Evolutionary conservation across 2,888 invertebrate species (phyloP).

Genomic region (Apeira syringaria): DNA sequence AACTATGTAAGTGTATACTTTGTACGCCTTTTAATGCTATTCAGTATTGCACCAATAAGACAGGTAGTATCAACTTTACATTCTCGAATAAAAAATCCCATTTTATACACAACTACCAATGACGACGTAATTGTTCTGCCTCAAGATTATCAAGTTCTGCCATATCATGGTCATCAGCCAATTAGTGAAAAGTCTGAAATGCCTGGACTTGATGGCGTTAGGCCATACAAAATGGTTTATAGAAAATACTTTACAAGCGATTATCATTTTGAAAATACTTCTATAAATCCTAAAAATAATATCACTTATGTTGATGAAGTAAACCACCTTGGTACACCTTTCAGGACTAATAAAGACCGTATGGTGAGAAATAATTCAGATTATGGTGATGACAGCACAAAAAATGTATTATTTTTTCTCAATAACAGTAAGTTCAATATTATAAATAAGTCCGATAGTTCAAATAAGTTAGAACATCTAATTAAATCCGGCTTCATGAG

Average conservation of each 20-base stretch:
- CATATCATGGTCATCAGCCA: slow-evolving; percentile 18
- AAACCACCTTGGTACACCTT: background rate
- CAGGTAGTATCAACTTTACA: slow-evolving; percentile 21
- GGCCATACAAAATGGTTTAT: too few species aligned
- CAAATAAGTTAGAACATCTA: too few species aligned
- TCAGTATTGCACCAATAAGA: background rate
- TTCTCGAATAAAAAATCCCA: slow-evolving; percentile 39
- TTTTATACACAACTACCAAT: slow-evolving; percentile 27
- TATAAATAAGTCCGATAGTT: too few species aligned
- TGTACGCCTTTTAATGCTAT: too few species aligned
- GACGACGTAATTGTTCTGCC: slow-evolving; percentile 34
- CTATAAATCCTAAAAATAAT: background rate
- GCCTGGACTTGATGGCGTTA: background rate
- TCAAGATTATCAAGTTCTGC: slow-evolving; percentile 42
- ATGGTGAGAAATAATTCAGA: background rate
- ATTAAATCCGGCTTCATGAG: too few species aligned
- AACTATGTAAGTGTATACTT: too few species aligned
- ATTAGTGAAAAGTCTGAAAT: background rate
- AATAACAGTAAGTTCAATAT: background rate
- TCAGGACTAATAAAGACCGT: too few species aligned
- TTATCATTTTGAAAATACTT: too few species aligned
- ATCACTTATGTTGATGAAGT: background rate
- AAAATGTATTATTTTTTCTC: background rate
- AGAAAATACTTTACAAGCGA: too few species aligned
- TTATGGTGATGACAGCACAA: background rate